Conservation (phyloP, 1,140 invertebrate genomes). For the Aphaenogaster floridana region DNA sequence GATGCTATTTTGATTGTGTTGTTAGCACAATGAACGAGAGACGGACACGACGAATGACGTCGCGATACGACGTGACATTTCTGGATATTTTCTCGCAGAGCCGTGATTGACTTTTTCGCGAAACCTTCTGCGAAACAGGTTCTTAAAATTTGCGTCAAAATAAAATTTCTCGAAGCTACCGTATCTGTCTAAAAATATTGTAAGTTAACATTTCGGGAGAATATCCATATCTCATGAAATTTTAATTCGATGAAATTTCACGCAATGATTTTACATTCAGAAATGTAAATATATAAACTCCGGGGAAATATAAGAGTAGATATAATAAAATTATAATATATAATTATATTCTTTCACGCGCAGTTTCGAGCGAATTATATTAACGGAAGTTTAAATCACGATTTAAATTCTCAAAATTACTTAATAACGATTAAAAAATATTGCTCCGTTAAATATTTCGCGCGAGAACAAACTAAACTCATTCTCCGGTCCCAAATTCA, state of each 20-base stretch:
- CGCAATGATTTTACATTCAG: not conserved
- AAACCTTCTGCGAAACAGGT: not conserved
- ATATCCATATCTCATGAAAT: not conserved
- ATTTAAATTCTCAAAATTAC: not conserved
- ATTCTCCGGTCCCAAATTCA: not conserved
- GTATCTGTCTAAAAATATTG: not conserved
- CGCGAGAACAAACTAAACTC: not conserved
- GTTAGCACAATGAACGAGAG: constrained; percentile 71
- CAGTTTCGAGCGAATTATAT: not conserved
- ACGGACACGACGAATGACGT: constrained; percentile 30
- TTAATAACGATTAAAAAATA: not conserved
- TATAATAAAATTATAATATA: not conserved
- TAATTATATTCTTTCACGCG: not conserved
- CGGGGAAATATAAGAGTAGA: not conserved
- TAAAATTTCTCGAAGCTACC: not conserved
- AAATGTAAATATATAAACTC: not conserved
- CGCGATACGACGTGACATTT: constrained; percentile 39
- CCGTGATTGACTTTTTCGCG: not conserved
- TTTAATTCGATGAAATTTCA: constrained; percentile 17
- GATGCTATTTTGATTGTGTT: constrained; percentile 73
- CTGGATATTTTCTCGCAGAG: not conserved
- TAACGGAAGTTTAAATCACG: not conserved
- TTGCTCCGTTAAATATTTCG: not conserved
- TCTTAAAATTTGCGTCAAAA: not conserved
- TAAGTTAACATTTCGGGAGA: not conserved